Percentiles rank a stretch among this genome's conserved stretches.
These are phyloP conservation scores for Gymnocypris eckloni DNA, from an alignment of 2,797 vertebrate genomes.

Conservation along the genomic window DNA sequence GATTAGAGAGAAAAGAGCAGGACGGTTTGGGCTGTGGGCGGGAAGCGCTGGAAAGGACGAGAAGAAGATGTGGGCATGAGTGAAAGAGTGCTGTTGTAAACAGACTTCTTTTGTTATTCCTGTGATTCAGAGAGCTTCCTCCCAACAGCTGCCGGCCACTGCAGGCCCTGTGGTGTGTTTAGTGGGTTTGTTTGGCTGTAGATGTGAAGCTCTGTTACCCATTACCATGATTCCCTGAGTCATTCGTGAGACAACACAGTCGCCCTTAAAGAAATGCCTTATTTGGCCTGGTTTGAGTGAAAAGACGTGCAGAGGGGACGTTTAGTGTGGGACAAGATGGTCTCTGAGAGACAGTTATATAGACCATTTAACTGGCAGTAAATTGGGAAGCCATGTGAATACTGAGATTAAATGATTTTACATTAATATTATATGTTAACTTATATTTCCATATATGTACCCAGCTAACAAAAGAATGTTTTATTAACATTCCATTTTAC, in stretches of 20 bases:
- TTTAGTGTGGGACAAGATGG: background rate
- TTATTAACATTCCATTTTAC: background rate
- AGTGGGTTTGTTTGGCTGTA: constrained; percentile 19
- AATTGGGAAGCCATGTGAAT: background rate
- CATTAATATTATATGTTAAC: background rate
- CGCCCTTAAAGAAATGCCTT: constrained; percentile 18
- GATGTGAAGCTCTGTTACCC: constrained; percentile 26
- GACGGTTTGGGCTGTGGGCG: background rate
- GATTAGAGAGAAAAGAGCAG: constrained; percentile 2
- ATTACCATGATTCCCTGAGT: constrained; percentile 28
- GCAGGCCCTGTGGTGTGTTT: constrained; percentile 13
- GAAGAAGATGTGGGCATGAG: constrained; percentile 2
- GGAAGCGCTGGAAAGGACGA: constrained; percentile 16
- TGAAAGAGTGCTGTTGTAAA: constrained; percentile 11
- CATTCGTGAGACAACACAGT: constrained; percentile 15
- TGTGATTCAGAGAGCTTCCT: constrained; percentile 36
- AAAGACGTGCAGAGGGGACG: background rate
- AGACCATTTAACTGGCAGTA: background rate
- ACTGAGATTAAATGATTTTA: background rate
- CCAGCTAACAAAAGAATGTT: background rate
- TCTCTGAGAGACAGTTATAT: background rate
- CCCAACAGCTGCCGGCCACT: constrained; percentile 7
- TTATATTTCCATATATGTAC: background rate
- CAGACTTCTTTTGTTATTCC: constrained; percentile 26
- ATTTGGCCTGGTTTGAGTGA: constrained; percentile 15